Evolutionary conservation across 2,797 vertebrate species (phyloP).

Genomic region (Pangasius krempfi): DNA sequence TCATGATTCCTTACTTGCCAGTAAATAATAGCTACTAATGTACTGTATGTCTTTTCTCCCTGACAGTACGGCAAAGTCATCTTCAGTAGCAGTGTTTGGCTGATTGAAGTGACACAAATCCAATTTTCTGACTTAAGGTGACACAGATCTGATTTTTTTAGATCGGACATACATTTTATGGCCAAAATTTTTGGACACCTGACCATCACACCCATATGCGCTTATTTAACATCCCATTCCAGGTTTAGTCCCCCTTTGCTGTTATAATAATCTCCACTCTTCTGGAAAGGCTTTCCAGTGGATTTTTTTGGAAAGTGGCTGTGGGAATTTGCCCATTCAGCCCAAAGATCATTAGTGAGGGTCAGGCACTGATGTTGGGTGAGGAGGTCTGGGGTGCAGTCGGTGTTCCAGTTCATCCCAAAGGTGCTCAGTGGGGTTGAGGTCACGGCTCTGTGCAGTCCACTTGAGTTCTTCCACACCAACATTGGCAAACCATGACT

Average conservation of each 20-base stretch:
- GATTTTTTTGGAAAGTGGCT: neutral
- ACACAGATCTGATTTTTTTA: too few species aligned
- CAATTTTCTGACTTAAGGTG: neutral
- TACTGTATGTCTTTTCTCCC: neutral
- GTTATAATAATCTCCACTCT: neutral
- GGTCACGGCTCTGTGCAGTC: neutral
- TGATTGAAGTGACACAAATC: neutral
- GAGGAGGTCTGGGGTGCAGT: neutral
- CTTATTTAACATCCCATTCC: neutral
- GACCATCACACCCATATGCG: neutral
- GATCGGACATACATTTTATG: neutral
- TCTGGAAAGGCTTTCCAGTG: neutral
- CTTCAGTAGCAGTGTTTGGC: neutral
- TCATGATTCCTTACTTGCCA: neutral
- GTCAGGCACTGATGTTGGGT: neutral
- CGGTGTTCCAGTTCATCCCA: neutral
- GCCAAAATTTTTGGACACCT: neutral
- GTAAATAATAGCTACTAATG: neutral
- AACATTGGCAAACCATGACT: neutral
- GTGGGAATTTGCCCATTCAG: neutral
- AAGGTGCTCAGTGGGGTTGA: neutral
- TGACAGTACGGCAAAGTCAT: neutral
- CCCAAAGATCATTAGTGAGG: neutral
- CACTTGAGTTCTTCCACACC: neutral
- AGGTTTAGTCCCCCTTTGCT: neutral